phyloP scores from a whole-genome alignment of 2,113 vertebrate species.

The Myiozetetes cayanensis region DNA sequence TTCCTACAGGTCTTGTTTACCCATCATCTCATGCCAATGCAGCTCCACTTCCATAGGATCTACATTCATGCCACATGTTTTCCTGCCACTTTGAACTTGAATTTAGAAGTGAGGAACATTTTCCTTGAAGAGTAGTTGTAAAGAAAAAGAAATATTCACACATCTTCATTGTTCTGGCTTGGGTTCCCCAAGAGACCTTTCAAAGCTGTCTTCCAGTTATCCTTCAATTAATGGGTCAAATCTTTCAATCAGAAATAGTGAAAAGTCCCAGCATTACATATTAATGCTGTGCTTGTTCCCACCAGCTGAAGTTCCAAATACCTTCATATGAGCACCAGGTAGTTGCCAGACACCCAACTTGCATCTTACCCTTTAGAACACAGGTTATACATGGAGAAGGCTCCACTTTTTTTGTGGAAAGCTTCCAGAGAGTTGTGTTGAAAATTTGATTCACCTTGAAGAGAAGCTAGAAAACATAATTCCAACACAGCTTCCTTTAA shows the following conservation, averaged over 20 bases:
- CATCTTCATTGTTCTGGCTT: neutral
- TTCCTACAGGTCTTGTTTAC: neutral
- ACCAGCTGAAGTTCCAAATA: neutral
- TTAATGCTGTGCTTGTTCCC: rapidly evolving
- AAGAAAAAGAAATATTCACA: neutral
- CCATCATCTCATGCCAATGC: neutral
- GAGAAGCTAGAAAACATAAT: neutral
- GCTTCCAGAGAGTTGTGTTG: neutral
- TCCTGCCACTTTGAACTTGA: neutral
- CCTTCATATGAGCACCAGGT: neutral
- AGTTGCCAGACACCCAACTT: neutral
- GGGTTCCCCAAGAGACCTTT: neutral
- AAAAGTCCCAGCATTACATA: neutral
- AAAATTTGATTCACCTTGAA: neutral
- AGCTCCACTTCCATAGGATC: neutral
- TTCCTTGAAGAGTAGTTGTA: neutral
- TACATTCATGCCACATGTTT: neutral
- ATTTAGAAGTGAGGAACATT: neutral
- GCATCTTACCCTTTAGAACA: neutral
- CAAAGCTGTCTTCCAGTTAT: neutral
- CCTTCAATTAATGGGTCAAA: neutral
- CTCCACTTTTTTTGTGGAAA: neutral
- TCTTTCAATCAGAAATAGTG: neutral
- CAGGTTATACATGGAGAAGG: neutral
- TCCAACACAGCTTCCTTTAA: neutral